Conservation (phyloP, 2,797 vertebrate genomes). For the Tachyglossus aculeatus region DNA sequence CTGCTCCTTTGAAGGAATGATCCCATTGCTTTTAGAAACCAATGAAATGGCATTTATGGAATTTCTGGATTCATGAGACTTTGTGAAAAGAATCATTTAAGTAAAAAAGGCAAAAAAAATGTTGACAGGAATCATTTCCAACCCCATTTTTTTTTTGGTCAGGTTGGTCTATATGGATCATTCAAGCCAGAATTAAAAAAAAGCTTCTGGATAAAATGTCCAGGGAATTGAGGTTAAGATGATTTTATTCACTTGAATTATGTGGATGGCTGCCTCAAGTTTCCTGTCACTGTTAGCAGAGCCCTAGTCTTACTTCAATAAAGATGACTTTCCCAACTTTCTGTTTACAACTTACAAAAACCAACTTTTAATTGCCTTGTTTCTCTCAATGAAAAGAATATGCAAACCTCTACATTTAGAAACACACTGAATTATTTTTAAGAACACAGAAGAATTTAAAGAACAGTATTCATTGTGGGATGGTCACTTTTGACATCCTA, state of each 20-base stretch:
- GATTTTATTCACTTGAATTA: too few species aligned
- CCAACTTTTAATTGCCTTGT: too few species aligned
- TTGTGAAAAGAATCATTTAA: background rate
- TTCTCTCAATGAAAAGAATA: background rate
- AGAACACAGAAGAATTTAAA: background rate
- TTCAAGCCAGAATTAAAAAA: background rate
- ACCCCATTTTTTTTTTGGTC: background rate
- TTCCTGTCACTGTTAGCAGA: too few species aligned
- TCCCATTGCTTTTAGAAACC: too few species aligned
- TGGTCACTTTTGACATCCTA: background rate
- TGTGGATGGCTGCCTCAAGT: too few species aligned
- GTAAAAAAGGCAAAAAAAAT: background rate
- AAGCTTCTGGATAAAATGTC: background rate
- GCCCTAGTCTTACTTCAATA: too few species aligned
- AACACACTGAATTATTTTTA: constrained; percentile 1
- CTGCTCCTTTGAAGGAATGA: too few species aligned
- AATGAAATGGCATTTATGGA: background rate
- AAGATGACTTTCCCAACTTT: too few species aligned
- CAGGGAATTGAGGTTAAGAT: too few species aligned
- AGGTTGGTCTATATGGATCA: background rate
- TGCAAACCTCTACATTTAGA: background rate
- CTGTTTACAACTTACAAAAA: too few species aligned
- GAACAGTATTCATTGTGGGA: background rate
- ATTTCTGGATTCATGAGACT: constrained; percentile 5
- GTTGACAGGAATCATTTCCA: background rate